Base-by-base conservation (phyloP, 2,113 vertebrate species). In the Elephantulus edwardii region DNA sequence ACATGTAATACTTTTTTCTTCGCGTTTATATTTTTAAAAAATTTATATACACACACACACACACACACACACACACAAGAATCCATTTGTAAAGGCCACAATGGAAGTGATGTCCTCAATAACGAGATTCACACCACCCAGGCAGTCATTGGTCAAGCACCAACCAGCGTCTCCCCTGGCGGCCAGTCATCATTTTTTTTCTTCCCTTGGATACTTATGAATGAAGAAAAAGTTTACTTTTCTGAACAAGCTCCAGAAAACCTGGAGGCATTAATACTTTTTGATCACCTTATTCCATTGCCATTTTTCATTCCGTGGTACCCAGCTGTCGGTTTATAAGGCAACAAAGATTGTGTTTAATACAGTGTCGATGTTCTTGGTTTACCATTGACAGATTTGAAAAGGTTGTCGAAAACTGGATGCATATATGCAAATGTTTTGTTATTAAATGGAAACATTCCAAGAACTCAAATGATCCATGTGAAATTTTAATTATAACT, bases 401-500 rank as follows among this genome's bases (percentile, higher is more conserved):
- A 98, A 97, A 97, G 92, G 95, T 94, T 97, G 95, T 93, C 89
- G 92, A 96, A 97, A 97, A 97, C 91, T 75, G 96, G 96, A 96
- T 95, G 93, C 95, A 96, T 96, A 96, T 96, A 96, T 96, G 96
- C 97, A 98, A 98, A 95, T 95, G 91, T 97, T 98, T 98, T 97
- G 96, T 97, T 98, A 97, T 97, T 97, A 98, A 98, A 97, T 98
- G 97, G 97, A 98, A 97, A 97, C 93, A 96, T 94, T 97, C 96
- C 97, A 95, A 97, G 96, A 97, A 80, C 96, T 97, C 97, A 98
- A 98, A 98, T 97, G 97, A 98, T 97, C 97, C 97, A 97, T 97
- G 97, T 95, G 96, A 97, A 97, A 97, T 98, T 98, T 98, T 97
- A 98, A 98, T 98, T 98, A 98, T 98, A 98, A 97, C 95, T 98